Evolutionary conservation across 2,113 vertebrate species (phyloP).

Genomic region (Nycticorax nycticorax): DNA sequence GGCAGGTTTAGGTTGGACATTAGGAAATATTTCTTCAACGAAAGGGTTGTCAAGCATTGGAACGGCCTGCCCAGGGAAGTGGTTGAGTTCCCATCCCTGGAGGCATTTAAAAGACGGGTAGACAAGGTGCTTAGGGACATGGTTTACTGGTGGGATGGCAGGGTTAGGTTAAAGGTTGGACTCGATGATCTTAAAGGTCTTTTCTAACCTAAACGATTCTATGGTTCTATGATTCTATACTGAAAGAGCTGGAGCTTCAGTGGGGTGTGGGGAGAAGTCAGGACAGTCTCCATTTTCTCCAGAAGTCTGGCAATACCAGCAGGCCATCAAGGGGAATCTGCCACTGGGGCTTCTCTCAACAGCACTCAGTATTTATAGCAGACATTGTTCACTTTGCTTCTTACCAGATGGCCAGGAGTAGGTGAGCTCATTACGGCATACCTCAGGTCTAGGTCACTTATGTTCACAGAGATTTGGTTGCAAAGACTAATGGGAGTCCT

Average conservation of each 20-base stretch:
- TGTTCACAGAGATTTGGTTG: background rate
- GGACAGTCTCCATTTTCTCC: background rate
- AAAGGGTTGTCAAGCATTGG: too few species aligned
- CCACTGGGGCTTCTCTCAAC: background rate
- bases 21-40: too few species aligned
- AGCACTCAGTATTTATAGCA: background rate
- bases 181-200: too few species aligned
- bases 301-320: background rate
- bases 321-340: background rate
- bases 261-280: background rate
- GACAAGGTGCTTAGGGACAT: too few species aligned
- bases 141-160: too few species aligned
- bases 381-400: background rate
- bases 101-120: too few species aligned
- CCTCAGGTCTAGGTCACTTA: background rate
- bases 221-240: background rate
- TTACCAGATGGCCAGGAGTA: background rate
- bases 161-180: too few species aligned
- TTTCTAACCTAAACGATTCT: too few species aligned
- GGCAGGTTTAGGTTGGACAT: too few species aligned
- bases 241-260: background rate
- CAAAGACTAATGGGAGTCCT: background rate
- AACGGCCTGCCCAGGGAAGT: too few species aligned
- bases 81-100: too few species aligned
- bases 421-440: background rate